Evolutionary conservation across 2,113 vertebrate species (phyloP).

Genomic region (Cyprinus carpio): DNA sequence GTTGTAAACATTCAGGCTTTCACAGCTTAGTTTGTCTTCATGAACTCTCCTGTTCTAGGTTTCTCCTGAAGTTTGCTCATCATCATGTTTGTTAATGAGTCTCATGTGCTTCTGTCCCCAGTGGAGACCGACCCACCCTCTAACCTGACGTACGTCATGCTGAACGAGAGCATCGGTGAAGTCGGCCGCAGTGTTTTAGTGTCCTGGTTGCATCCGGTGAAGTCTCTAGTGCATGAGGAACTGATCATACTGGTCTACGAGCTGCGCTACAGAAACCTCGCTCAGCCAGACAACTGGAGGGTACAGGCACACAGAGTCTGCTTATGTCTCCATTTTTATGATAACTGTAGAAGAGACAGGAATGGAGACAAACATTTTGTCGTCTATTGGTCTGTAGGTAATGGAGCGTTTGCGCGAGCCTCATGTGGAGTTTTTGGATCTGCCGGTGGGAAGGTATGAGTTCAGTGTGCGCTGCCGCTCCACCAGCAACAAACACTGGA

Average conservation of each 20-base stretch:
- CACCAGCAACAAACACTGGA: conserved; percentile 71
- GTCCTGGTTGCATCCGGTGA: conserved; percentile 73
- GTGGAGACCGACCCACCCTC: conserved; percentile 75
- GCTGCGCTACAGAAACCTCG: conserved; percentile 69
- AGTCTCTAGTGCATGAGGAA: conserved; percentile 65
- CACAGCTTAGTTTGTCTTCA: no score
- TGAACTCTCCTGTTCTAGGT: no score
- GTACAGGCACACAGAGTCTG: neutral
- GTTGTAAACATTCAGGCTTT: no score
- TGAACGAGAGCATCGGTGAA: conserved; percentile 63
- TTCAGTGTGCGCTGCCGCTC: conserved; percentile 71
- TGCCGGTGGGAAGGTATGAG: conserved; percentile 66
- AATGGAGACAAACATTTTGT: no score
- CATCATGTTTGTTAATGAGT: no score
- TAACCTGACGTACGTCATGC: conserved; percentile 68
- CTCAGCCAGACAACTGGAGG: conserved; percentile 60
- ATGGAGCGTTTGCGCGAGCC: conserved; percentile 71
- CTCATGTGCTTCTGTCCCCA: conserved; percentile 40
- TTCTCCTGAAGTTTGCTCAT: no score
- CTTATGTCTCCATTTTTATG: no score
- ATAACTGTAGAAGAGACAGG: no score
- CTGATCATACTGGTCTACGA: conserved; percentile 76
- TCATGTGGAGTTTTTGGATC: conserved; percentile 68
- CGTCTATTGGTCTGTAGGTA: conserved; percentile 56
- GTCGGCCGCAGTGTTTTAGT: conserved; percentile 60